Evolutionary conservation across 1,140 invertebrate genomes (phyloP), one percentile per base, ranked within the genome.

Genomic region (Periplaneta americana): DNA sequence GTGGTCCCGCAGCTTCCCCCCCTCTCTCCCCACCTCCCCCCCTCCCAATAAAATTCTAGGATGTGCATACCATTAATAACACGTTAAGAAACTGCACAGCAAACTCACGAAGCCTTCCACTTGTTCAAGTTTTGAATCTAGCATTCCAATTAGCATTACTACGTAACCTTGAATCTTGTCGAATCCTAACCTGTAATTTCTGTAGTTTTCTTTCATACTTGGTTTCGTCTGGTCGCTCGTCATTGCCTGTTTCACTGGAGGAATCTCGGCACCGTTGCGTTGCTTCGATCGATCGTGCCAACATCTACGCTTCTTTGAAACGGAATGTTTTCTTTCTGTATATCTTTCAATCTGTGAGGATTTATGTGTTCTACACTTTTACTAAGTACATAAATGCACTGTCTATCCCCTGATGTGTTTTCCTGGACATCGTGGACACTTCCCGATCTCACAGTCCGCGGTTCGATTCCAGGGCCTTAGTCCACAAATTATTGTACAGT

Each of bases 21-120:
- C 33, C 75, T 33, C 9, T 39, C 48, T 34, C 10, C 31, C 8
- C 31, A 18, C 1, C n/a, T 0, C 33, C 75, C 35, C 75, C 22
- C 33, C 75, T 33, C 9, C 79, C 48, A n/a, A 74, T 80, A 80
- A 80, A 74, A n/a, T 33, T 74, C 34, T 35, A 34, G 34, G 79
- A 80, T 80, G 48, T 80, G 79, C 79, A 80, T 74, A 80, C 36
- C 79, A 80, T 80, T 80, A 80, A 80, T 80, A 74, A 80, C 79
- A 80, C 79, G 79, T 80, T 80, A 80, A 74, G 36, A 80, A 80
- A 80, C 66, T 80, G 79, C 79, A 80, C 37, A 80, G 79, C 66
- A 80, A 80, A 80, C 79, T 80, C 79, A 57, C 79, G 48, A 32
- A 28, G 31, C 34, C 39, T 36, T 36, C 34, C 35, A n/a, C 35